Evolutionary conservation across 2,888 invertebrate genomes (phyloP), one percentile per base, ranked within the genome.

Genomic region (Aspidiotus rigidus): DNA sequence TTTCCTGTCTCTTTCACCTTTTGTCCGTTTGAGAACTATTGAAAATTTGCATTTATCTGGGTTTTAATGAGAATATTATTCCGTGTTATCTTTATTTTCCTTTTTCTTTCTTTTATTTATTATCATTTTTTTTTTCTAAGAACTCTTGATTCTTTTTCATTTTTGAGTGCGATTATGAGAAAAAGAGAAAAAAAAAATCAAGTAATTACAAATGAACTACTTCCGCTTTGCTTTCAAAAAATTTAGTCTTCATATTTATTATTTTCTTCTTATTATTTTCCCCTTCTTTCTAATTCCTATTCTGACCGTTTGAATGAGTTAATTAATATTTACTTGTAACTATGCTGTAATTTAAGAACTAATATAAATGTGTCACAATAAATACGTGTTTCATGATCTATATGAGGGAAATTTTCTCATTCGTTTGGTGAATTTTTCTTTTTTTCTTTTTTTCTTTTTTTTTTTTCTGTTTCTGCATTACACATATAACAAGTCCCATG

Each of bases 101-200:
- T 61, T 61, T 61, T 42, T 41, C 13, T 10, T 62, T 62, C 44
- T 44, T 13, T 62, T 60, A 60, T 60, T 62, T 39, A 39, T 60
- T n/a, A n/a, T n/a, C n/a, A n/a, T n/a, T n/a, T 59, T 59, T 28
- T 7, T 39, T 60, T 11, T 60, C 39, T 60, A 1, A 13, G 39
- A 11, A 13, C 44, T 49, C 44, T 15, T 62, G 49, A 49, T 49
- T 49, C n/a, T 17, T 13, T 62, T 63, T 63, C 53, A 16, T 63
- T 53, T 53, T 63, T 15, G 53, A 17, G 44, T 28, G 17, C n/a
- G 63, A 63, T 54, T 53, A 53, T 53, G 16, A 39, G 15, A 53
- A 63, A 17, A 39, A 53, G 63, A 3, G 28, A 28, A 28, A 28
- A 28, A 54, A 28, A 63, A 57, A 49, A 13, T 53, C 44, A 10